These are phyloP conservation scores for Aphidius gifuensis DNA, from an alignment of 1,140 invertebrate species.

Conservation along the genomic window DNA sequence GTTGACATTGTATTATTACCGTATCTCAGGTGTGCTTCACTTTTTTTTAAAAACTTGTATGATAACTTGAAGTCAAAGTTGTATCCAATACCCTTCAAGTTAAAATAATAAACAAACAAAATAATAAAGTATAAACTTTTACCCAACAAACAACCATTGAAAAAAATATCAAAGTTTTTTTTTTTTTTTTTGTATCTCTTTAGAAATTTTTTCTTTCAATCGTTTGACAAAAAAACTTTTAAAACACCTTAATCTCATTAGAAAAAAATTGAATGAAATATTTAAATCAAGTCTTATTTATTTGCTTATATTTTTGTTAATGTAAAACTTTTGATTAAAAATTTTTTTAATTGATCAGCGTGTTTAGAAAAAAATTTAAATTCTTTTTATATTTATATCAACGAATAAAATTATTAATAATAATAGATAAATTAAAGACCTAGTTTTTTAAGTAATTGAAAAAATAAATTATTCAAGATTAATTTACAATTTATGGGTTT, in stretches of 20 bases:
- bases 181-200: too few relatives aligned
- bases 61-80: constrained; percentile 81
- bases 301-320: too few relatives aligned
- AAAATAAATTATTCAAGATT: constrained; percentile 6
- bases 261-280: background rate
- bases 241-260: background rate
- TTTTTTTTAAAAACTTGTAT: constrained; percentile 74
- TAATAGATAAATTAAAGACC: too few relatives aligned
- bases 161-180: background rate
- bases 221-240: background rate
- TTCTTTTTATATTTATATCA: too few relatives aligned
- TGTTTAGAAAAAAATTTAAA: too few relatives aligned
- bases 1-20: constrained; percentile 69
- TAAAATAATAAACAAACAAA: constrained; percentile 14
- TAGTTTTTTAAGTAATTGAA: background rate
- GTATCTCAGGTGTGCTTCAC: constrained; percentile 72
- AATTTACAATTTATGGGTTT: too few relatives aligned
- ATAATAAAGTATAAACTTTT: background rate
- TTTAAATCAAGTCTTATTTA: too few relatives aligned
- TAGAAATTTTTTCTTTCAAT: too few relatives aligned
- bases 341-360: too few relatives aligned
- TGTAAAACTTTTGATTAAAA: too few relatives aligned
- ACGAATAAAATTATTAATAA: too few relatives aligned
- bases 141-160: background rate
- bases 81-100: constrained; percentile 66